These are phyloP conservation scores for Azemiops feae DNA, from an alignment of 2,113 vertebrate genomes.

Conservation along the genomic window DNA sequence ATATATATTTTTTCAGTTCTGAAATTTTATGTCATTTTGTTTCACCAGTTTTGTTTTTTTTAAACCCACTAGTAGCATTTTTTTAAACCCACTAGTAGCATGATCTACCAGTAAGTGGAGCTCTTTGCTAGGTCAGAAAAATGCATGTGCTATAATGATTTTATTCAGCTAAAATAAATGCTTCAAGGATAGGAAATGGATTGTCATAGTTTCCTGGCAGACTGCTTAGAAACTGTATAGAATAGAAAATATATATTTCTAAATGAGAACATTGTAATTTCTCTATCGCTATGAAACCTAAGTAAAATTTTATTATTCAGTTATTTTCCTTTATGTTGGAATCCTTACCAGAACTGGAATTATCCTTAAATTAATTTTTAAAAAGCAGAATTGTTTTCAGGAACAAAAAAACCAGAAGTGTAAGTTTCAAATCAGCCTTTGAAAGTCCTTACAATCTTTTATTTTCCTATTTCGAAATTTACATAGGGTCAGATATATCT, in stretches of 20 bases:
- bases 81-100: not conserved
- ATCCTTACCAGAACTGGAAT: not conserved
- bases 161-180: not conserved
- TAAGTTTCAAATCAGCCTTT: not conserved
- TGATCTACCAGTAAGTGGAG: slow-evolving; percentile 62
- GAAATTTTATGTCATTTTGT: slow-evolving; percentile 29
- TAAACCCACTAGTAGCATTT: not conserved
- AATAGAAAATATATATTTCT: not conserved
- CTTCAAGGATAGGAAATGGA: not conserved
- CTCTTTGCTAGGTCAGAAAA: slow-evolving; percentile 54
- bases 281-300: not conserved
- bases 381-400: not conserved
- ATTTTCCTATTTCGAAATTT: not conserved
- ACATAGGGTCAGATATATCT: not conserved
- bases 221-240: not conserved
- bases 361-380: not conserved
- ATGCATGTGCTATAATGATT: not conserved
- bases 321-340: not conserved
- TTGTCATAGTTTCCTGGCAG: not conserved
- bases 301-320: not conserved
- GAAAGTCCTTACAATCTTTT: not conserved
- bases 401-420: not conserved
- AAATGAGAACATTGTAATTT: not conserved
- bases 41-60: slow-evolving; percentile 11
- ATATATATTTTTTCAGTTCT: not conserved